Base-by-base conservation (phyloP, 37 sponge, comb jelly and placozoan species). In the Dysidea cf. avara region DNA sequence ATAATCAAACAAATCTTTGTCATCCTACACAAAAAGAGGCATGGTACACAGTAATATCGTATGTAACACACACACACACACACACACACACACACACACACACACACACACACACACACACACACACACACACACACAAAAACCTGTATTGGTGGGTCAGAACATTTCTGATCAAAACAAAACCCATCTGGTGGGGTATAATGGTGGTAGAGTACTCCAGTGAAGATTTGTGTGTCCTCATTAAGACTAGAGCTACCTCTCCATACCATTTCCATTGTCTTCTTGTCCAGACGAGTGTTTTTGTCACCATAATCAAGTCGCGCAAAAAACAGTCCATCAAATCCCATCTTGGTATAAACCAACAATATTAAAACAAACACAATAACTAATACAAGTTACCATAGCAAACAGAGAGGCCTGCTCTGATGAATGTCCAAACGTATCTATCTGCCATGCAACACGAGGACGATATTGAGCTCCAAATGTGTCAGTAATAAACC, bases 301-400 rank as follows among this genome's bases (percentile, higher is more conserved):
- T 58, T 59, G 57, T 92, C 99, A 39, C 85, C 87, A 36, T 97
- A 94, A 74, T 97, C 94, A 33, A 86, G 85, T 7, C 99, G 75
- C 22, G 80, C 90, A 69, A 97, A 97, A 81, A 91, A 97, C 56
- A 97, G n/a, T n/a, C n/a, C n/a, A n/a, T n/a, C n/a, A n/a, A n/a
- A n/a, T n/a, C n/a, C n/a, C n/a, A n/a, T n/a, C n/a, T n/a, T n/a
- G n/a, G n/a, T n/a, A n/a, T n/a, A n/a, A n/a, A n/a, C n/a, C n/a
- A n/a, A n/a, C n/a, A n/a, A n/a, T n/a, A n/a, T n/a, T n/a, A n/a
- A n/a, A n/a, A n/a, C n/a, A n/a, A n/a, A n/a, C n/a, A n/a, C n/a
- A n/a, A n/a, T n/a, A n/a, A n/a, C n/a, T n/a, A n/a, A n/a, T n/a
- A n/a, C n/a, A n/a, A n/a, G n/a, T 53, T 22, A 71, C 71, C 79